These are phyloP conservation scores for Liolophura sinensis DNA, from an alignment of 1,140 invertebrate genomes.

Conservation along the genomic window DNA sequence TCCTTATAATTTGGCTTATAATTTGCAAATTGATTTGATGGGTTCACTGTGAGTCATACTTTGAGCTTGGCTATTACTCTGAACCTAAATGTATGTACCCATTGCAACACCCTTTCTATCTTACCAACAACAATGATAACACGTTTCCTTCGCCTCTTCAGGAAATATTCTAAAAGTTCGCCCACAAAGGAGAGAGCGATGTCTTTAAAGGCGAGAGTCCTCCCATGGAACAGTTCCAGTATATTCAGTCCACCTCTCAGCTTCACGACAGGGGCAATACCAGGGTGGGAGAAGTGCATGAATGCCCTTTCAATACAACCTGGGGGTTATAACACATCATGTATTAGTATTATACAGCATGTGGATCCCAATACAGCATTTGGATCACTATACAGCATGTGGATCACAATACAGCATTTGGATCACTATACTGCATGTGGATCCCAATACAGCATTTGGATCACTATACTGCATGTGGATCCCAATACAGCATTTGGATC, in stretches of 20 bases:
- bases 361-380: too few species aligned
- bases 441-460: not conserved
- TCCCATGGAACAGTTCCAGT: slow-evolving; percentile 61
- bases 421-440: too few species aligned
- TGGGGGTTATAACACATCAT: slow-evolving; percentile 22
- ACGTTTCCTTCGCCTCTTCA: slow-evolving; percentile 52
- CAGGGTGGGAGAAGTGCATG: slow-evolving; percentile 39
- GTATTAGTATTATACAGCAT: too few species aligned
- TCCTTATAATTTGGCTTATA: too few species aligned
- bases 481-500: too few species aligned
- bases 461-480: not conserved
- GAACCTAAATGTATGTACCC: not conserved
- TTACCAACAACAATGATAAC: slow-evolving; percentile 51
- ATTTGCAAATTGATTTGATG: not conserved
- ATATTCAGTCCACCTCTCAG: slow-evolving; percentile 52
- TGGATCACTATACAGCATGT: too few species aligned
- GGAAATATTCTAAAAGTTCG: slow-evolving; percentile 58
- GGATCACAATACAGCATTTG: too few species aligned
- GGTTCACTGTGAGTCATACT: not conserved
- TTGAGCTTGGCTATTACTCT: not conserved
- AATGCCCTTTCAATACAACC: slow-evolving; percentile 49
- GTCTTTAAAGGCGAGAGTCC: slow-evolving; percentile 63
- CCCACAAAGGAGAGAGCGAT: slow-evolving; percentile 58
- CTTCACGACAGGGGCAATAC: slow-evolving; percentile 42
- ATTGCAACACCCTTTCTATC: slow-evolving; percentile 9